Evolutionary conservation across 2,113 vertebrate genomes (phyloP), one percentile per base, ranked within the genome.

Genomic region (Pitta sordida): DNA sequence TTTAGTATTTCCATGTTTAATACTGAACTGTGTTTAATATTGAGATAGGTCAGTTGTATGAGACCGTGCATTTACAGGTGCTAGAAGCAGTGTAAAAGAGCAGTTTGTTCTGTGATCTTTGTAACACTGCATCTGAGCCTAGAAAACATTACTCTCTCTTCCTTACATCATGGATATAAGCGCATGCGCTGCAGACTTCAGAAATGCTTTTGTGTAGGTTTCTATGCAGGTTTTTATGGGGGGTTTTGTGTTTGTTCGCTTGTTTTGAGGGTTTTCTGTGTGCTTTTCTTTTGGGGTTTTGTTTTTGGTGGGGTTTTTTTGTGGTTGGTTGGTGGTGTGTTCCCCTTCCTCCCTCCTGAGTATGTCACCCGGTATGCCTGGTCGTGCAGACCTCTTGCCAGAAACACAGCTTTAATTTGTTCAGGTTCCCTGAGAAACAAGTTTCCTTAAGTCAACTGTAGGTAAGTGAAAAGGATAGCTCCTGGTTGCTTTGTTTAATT

Each of bases 361-460:
- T 59, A 19, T 65, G 44, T 81, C 74, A 81, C 32, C 49, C 82
- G 64, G 52, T 68, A 15, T 68, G 86, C 76, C 88, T 71, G 80
- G 56, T 94, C 91, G 59, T 58, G 88, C 69, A 91, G 56, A 68
- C 16, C 26, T 79, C 39, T 84, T 82, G 77, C 69, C 73, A 86
- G 77, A 67, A 91, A 75, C 0, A 1, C 73, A 64, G 39, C 24
- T 90, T 80, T 81, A 67, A 93, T 90, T 55, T 93, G 90, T 86
- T 94, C 68, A 7, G 9, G 78, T 83, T 86, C 77, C 67, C 77
- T 19, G 58, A 92, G 88, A 88, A 96, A 92, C 86, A 73, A 62
- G 65, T 95, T 93, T 94, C 52, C 62, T 75, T 75, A 56, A 82
- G 53, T 60, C 53, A 92, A 5, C 27, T 29, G 34, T 70, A 76